phyloP scores from a whole-genome alignment of 37 sponge, comb jelly and placozoan species.

The Ianthella basta region DNA sequence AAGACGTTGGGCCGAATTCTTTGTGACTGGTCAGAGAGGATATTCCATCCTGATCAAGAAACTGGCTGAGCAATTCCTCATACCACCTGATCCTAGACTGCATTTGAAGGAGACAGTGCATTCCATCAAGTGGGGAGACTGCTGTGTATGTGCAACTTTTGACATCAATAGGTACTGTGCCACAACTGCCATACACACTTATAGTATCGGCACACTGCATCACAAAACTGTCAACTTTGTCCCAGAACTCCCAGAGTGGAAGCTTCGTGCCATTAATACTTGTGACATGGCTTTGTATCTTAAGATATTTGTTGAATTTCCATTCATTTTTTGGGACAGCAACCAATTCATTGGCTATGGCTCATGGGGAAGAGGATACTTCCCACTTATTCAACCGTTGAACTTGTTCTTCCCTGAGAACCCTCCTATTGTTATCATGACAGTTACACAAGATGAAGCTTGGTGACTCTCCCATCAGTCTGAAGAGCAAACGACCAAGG shows the following conservation, averaged over 20 bases:
- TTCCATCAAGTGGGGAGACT: constrained; percentile 41
- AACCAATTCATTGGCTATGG: constrained; percentile 6
- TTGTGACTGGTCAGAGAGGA: constrained; percentile 39
- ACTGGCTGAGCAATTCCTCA: constrained; percentile 24
- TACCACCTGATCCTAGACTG: constrained; percentile 30
- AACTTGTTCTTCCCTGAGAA: background rate
- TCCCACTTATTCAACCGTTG: constrained; percentile 37
- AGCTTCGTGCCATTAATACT: background rate
- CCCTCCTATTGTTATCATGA: constrained; percentile 12
- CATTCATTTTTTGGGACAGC: constrained; percentile 40
- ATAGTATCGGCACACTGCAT: constrained; percentile 59
- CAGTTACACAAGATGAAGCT: constrained; percentile 10
- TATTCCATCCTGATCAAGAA: constrained; percentile 11
- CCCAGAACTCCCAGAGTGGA: constrained; percentile 39
- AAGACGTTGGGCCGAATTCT: constrained; percentile 33
- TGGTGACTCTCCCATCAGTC: background rate
- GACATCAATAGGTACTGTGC: constrained; percentile 34
- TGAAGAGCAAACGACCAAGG: background rate
- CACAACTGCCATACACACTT: constrained; percentile 40
- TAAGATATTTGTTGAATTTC: constrained; percentile 41
- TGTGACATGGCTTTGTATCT: constrained; percentile 24
- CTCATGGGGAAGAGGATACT: background rate
- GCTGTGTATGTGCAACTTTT: constrained; percentile 58
- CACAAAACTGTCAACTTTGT: constrained; percentile 28
- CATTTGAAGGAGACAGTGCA: constrained; percentile 44